These are phyloP conservation scores for Elachura formosa DNA, from an alignment of 2,113 vertebrate species.

Conservation along the genomic window DNA sequence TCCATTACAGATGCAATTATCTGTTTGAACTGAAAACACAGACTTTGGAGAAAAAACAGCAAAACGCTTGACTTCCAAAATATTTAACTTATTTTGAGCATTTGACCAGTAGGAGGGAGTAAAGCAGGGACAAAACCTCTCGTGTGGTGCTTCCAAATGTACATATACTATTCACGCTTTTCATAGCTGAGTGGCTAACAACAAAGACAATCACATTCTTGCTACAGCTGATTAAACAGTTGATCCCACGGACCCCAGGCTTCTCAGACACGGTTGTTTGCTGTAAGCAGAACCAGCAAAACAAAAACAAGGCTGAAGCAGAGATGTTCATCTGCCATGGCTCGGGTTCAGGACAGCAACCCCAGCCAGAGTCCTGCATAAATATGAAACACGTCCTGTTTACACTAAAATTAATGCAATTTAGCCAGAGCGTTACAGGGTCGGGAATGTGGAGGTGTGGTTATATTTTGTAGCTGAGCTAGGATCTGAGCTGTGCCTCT, in stretches of 20 bases:
- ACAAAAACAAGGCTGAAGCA: conserved; percentile 28
- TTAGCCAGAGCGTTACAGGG: neutral
- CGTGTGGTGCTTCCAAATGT: conserved; percentile 1
- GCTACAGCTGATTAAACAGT: conserved; percentile 64
- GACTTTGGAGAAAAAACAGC: neutral
- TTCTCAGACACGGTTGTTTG: conserved; percentile 37
- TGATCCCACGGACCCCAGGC: conserved; percentile 25
- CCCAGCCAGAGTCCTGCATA: neutral
- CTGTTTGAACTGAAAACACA: conserved; percentile 11
- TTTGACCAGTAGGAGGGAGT: conserved; percentile 48
- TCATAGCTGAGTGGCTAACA: conserved; percentile 56
- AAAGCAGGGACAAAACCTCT: conserved; percentile 36
- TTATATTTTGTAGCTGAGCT: neutral
- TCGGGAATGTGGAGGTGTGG: neutral
- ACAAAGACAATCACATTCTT: conserved; percentile 60
- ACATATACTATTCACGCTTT: conserved; percentile 11
- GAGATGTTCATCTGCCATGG: neutral
- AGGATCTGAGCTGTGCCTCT: neutral
- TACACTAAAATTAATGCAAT: neutral
- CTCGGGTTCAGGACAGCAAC: neutral
- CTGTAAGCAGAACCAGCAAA: conserved; percentile 31
- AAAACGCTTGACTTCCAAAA: neutral
- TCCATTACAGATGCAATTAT: neutral
- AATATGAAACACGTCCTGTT: conserved; percentile 29
- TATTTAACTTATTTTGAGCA: conserved; percentile 43